Base-by-base conservation (phyloP, 2,797 vertebrate species). In the Adrianichthys oophorus region DNA sequence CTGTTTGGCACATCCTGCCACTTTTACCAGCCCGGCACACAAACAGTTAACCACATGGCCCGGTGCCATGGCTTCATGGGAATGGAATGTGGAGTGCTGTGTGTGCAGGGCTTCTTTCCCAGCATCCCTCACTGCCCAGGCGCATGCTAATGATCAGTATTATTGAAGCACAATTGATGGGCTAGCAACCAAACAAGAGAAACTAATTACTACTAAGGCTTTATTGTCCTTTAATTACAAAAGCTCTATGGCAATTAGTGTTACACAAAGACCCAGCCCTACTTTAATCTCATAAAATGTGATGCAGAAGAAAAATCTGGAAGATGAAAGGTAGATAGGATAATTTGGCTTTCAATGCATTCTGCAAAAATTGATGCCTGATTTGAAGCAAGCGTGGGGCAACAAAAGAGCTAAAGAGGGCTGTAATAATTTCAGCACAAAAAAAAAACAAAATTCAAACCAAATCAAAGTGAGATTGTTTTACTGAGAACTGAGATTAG, bases 51-150 rank as follows among this genome's bases (percentile, higher is more conserved):
- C 79, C 49, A 56, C 70, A 73, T 91, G 90, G 87, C 89, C 79
- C 61, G 19, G 86, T 92, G 89, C 90, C 85, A 89, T 91, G 94
- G 90, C 91, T 93, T 98, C 96, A 98, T 87, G 93, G 93, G 94
- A 96, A 94, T 94, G 95, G 96, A 98, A 98, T 99, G 95, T 95
- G 93, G 92, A 95, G 94, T 93, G 92, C 90, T 89, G 90, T 89
- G 87, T 90, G 86, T 87, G 80, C 83, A 89, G 79, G 80, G 86
- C 91, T 92, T 89, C 87, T 92, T 91, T 94, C 92, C 92, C 93
- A 94, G 92, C 92, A 94, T 94, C 93, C 93, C 91, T 93, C 85
- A 90, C 85, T 90, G 88, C 87, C 93, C 91, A 90, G 91, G 90
- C 92, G 92, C 89, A 94, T 91, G 92, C 93, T 93, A 93, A 94